phyloP scores from a whole-genome alignment of 2,113 vertebrate species.

The Oxyura jamaicensis region DNA sequence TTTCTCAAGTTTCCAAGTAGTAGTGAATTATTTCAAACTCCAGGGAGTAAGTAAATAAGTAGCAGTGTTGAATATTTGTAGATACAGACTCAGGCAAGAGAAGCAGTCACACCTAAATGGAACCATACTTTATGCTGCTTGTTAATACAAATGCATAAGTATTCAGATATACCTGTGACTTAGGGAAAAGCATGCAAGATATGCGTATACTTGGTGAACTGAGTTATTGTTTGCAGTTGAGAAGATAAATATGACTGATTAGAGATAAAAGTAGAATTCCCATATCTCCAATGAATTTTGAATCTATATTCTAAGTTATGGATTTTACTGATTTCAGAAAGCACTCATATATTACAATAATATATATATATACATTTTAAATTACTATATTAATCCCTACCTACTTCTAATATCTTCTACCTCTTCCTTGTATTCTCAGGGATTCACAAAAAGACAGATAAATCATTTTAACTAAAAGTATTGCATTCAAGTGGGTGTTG shows the following conservation, averaged over 20 bases:
- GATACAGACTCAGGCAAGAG: background rate
- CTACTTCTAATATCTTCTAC: background rate
- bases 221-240: background rate
- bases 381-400: background rate
- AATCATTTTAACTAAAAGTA: background rate
- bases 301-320: background rate
- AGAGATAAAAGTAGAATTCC: background rate
- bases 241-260: background rate
- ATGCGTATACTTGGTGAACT: background rate
- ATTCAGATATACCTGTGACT: background rate
- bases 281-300: background rate
- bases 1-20: background rate
- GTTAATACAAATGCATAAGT: background rate
- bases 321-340: background rate
- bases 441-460: background rate
- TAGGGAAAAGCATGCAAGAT: background rate
- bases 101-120: background rate
- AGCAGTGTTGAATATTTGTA: background rate
- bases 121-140: background rate
- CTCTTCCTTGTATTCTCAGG: background rate
- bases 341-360: background rate
- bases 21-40: background rate
- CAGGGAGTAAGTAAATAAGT: background rate
- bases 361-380: background rate
- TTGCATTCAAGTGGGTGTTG: background rate